Percentiles rank a stretch among this genome's conserved stretches.
These are phyloP conservation scores for Linepithema humile DNA, from an alignment of 1,140 invertebrate species.

Conservation along the genomic window DNA sequence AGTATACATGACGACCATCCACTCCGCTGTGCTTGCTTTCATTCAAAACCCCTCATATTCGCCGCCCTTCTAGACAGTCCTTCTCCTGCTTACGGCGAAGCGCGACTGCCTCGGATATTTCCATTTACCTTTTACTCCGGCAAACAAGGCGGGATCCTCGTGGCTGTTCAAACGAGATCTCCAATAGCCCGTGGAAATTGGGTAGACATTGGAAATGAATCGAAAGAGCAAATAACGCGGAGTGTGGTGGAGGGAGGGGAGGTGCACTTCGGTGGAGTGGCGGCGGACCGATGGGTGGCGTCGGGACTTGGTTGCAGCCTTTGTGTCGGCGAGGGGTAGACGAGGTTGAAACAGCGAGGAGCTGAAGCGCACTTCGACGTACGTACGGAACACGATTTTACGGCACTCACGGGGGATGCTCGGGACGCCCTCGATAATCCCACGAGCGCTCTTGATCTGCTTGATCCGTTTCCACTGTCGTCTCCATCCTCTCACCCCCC, in stretches of 20 bases:
- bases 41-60: not conserved
- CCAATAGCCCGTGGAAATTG: constrained; percentile 73
- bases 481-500: not conserved
- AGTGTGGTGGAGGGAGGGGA: not conserved
- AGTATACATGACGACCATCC: constrained; percentile 3
- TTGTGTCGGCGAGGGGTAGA: constrained; percentile 50
- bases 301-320: constrained; percentile 38
- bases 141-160: constrained; percentile 65
- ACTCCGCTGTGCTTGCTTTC: constrained; percentile 9
- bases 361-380: constrained; percentile 62
- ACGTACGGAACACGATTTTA: constrained; percentile 64
- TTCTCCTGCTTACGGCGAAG: not conserved
- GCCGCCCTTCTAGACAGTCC: not conserved
- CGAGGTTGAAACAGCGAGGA: constrained; percentile 24
- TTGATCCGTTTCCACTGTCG: constrained; percentile 57
- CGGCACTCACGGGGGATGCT: constrained; percentile 61
- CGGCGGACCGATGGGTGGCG: constrained; percentile 12
- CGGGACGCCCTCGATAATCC: constrained; percentile 41
- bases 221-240: constrained; percentile 75
- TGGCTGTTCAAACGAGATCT: constrained; percentile 65
- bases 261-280: not conserved
- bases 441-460: constrained; percentile 59
- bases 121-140: constrained; percentile 69
- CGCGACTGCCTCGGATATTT: constrained; percentile 53
- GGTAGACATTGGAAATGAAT: constrained; percentile 78